Base-by-base conservation (phyloP, 2,113 vertebrate species). In the Corythornis vintsioides region DNA sequence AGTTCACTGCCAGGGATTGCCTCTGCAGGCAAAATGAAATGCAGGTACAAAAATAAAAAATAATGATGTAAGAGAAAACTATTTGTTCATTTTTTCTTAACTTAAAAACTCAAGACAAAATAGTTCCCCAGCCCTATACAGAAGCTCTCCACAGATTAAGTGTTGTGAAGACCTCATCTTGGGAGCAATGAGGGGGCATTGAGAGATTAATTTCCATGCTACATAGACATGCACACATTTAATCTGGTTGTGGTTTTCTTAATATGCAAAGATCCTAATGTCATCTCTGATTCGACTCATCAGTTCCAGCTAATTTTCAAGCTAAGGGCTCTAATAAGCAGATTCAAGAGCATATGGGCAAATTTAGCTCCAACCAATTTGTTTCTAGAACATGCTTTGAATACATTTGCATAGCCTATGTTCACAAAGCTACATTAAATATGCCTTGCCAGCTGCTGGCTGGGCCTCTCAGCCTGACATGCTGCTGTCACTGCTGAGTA, bases 361-460 rank as follows among this genome's bases (percentile, higher is more conserved):
- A 95, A 92, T 93, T 91, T 88, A 95, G 76, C 93, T 94, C 88
- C 88, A 93, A 94, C 66, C 80, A 86, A 50, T 94, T 96, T 95
- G 88, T 83, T 35, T 94, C 7, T 50, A 86, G 86, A 96, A 88
- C 83, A 83, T 78, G 86, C 80, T 94, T 81, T 96, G 94, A 88
- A 94, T 94, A 90, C 26, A 90, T 94, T 94, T 95, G 83, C 92
- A 86, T 86, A 91, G 83, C 48, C 53, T 67, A 57, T 71, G 57
- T 66, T 96, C 88, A 57, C 64, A 78, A 48, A 90, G 57, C 80
- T 75, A 43, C 61, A 65, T 8, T 57, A 88, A 93, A 82, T 77
- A 71, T 19, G 73, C 69, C 82, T 88, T 83, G 57, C 92, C 88
- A 94, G 86, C 88, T 92, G 74, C 84, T 19, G 57, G 77, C 80